These are phyloP conservation scores for Saccopteryx bilineata DNA, from an alignment of 2,113 vertebrate species.

Conservation along the genomic window DNA sequence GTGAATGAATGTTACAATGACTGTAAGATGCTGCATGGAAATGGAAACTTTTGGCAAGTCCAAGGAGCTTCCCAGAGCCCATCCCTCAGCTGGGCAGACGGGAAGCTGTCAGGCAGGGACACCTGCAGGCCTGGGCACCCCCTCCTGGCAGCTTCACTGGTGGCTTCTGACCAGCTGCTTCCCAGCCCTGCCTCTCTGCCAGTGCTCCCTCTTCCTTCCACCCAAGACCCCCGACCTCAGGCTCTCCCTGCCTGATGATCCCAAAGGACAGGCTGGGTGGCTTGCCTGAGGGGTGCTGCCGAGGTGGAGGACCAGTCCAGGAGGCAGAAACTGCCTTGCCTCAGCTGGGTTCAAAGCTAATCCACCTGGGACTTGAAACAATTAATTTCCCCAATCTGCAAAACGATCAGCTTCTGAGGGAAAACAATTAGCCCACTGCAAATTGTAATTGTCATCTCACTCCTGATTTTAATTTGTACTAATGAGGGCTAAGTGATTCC, in stretches of 20 bases:
- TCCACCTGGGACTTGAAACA: conserved; percentile 84
- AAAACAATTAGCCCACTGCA: conserved; percentile 87
- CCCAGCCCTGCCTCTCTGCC: background rate
- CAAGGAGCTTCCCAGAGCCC: background rate
- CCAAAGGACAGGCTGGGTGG: background rate
- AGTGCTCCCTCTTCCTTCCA: background rate
- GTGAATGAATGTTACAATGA: background rate
- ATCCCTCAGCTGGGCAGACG: background rate
- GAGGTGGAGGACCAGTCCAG: background rate
- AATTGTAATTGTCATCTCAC: conserved; percentile 89
- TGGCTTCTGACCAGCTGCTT: background rate
- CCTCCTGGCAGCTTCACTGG: background rate
- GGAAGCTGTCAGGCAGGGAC: background rate
- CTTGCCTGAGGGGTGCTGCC: background rate
- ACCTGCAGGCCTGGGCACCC: background rate
- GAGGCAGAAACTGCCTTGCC: background rate
- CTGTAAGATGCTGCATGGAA: background rate
- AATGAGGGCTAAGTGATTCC: conserved; percentile 87
- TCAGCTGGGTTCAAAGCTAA: conserved; percentile 71
- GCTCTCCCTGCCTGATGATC: background rate
- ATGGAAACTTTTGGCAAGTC: background rate
- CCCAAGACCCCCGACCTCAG: background rate
- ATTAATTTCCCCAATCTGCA: conserved; percentile 87
- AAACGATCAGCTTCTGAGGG: conserved; percentile 82
- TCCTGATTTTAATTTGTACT: conserved; percentile 89